A percentile compares a stretch with the other conserved stretches of the same genome.
phyloP scores from a whole-genome alignment of 2,888 invertebrate genomes.

The Epicampocera succincta region DNA sequence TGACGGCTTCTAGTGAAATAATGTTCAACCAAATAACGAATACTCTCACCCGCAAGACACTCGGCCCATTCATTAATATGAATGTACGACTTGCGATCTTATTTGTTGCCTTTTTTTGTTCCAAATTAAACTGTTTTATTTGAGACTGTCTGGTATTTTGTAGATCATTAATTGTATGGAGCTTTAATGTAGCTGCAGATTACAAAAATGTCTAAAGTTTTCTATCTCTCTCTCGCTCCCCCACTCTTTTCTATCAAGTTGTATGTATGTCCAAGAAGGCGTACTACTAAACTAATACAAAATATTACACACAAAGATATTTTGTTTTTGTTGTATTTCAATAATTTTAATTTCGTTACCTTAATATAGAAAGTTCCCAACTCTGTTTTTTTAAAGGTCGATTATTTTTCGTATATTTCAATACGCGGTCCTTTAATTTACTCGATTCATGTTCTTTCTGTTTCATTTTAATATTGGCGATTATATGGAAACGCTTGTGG shows the following conservation, averaged over 20 bases:
- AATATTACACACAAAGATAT: too few species aligned
- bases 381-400: too few species aligned
- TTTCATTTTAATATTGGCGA: too few species aligned
- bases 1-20: constrained; percentile 31
- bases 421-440: too few species aligned
- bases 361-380: too few species aligned
- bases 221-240: too few species aligned
- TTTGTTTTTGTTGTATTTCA: too few species aligned
- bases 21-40: constrained; percentile 40
- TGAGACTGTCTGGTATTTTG: constrained; percentile 57
- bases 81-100: not conserved
- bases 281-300: too few species aligned
- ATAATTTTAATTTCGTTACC: too few species aligned
- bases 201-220: not conserved
- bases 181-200: constrained; percentile 22
- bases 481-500: too few species aligned
- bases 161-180: constrained; percentile 55
- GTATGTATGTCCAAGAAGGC: not conserved
- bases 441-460: too few species aligned
- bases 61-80: constrained; percentile 60
- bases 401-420: too few species aligned
- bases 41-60: constrained; percentile 45
- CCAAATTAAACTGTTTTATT: not conserved
- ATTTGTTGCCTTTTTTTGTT: constrained; percentile 21
- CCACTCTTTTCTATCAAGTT: constrained; percentile 1